Evolutionary conservation across 2,113 vertebrate genomes (phyloP).

Genomic region (Zosterops lateralis): DNA sequence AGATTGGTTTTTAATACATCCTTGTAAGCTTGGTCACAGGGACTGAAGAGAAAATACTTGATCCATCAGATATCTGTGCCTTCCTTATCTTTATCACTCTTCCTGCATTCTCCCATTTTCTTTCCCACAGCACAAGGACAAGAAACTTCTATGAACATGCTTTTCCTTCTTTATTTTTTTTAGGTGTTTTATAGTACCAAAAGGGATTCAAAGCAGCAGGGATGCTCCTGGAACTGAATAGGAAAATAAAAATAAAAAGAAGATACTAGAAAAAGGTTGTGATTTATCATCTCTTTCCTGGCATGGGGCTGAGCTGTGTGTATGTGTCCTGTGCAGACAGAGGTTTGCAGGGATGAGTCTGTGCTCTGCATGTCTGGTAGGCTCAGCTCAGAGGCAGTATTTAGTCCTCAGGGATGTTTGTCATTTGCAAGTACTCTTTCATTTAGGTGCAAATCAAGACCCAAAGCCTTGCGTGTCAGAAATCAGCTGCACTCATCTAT

Average conservation of each 20-base stretch:
- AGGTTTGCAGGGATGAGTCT: background rate
- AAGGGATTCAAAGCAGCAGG: conserved; percentile 15
- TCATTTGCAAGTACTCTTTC: conserved; percentile 37
- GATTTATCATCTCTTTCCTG: background rate
- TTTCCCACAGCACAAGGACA: background rate
- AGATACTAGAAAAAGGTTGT: background rate
- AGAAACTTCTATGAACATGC: background rate
- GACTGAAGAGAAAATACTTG: conserved; percentile 22
- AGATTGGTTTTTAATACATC: background rate
- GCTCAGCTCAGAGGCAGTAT: conserved; percentile 35
- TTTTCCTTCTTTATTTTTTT: background rate
- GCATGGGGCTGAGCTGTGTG: background rate
- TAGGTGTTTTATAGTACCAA: conserved; percentile 1
- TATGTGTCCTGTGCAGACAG: background rate
- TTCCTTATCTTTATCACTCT: background rate
- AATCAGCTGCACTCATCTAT: background rate
- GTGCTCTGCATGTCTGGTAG: conserved; percentile 22
- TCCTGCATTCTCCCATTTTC: background rate
- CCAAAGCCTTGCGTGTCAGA: background rate
- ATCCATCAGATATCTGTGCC: background rate
- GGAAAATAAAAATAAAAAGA: background rate
- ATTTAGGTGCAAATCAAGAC: conserved; percentile 63
- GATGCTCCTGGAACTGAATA: conserved; percentile 11
- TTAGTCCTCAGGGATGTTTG: conserved; percentile 44
- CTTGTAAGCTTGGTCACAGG: background rate